Evolutionary conservation across 2,113 vertebrate genomes (phyloP), one percentile per base, ranked within the genome.

Genomic region (Psettodes erumei): DNA sequence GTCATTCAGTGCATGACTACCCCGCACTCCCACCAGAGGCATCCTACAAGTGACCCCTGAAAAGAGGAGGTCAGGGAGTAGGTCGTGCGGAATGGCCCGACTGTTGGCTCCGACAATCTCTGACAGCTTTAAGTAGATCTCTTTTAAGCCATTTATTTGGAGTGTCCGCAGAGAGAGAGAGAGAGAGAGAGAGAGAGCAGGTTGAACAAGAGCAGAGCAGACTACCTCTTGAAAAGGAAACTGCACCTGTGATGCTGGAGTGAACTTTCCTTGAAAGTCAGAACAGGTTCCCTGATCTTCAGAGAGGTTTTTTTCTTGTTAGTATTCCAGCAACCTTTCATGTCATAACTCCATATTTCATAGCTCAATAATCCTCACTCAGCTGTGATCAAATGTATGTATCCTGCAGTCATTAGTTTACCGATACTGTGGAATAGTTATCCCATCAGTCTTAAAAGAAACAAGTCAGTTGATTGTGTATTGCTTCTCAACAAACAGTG

Each of bases 101-200:
- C 90, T 93, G 92, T 89, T 90, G 90, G 88, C 93, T 93, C 81
- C 93, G 84, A 92, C 91, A 91, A 94, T 91, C 95, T 94, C 88
- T 95, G 95, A 95, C 94, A 94, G 93, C 90, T 90, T 93, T 93
- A 93, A 94, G 92, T 91, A 94, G 94, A 94, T 93, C 92, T 91
- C 88, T 94, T 89, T 93, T 94, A 92, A 93, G 91, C 85, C 75
- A 85, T 94, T 94, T 89, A 90, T 93, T 91, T 93, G 84, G 87
- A 91, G 89, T 79, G 80, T 89, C 85, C 62, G 43, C 56, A 72
- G 86, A 83, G 83, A 66, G 76, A 66, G 65, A 69, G 75, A 73
- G 45, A 40, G 62, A 61, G 53, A 32, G 53, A 74, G 75, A 75
- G 48, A 50, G 62, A 61, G 81, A 82, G 83, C 54, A 73, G 79